Percentiles rank a stretch among this genome's conserved stretches.
Conservation (phyloP, 2,113 vertebrate species). For the Pelusios castaneus region DNA sequence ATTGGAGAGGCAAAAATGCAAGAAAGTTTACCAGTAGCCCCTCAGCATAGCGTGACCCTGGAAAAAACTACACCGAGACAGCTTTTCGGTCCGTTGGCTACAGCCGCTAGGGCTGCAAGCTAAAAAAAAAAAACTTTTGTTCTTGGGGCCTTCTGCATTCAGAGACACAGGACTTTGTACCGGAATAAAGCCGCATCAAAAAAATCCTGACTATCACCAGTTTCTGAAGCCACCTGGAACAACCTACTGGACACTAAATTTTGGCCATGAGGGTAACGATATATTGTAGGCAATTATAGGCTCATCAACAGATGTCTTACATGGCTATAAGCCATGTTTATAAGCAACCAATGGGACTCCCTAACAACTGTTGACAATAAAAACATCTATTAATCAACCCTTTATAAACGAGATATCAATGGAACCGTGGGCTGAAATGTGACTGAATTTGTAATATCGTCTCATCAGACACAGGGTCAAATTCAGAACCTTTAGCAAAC, state of each 20-base stretch:
- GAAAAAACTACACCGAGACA: background rate
- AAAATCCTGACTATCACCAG: background rate
- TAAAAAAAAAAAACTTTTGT: background rate
- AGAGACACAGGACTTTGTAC: background rate
- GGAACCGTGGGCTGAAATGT: background rate
- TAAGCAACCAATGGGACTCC: slow-evolving; percentile 58
- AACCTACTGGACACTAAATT: background rate
- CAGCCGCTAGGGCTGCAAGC: background rate
- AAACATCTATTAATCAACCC: slow-evolving; percentile 60
- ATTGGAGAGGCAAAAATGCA: background rate
- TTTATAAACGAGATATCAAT: slow-evolving; percentile 22
- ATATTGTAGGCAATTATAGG: slow-evolving; percentile 29
- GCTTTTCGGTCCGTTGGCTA: background rate
- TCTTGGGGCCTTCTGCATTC: background rate
- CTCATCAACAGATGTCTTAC: slow-evolving; percentile 52
- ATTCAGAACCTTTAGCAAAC: background rate
- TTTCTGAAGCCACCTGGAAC: background rate
- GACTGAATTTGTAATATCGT: background rate
- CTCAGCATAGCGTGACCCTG: background rate
- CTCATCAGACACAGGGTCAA: background rate
- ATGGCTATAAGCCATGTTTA: slow-evolving; percentile 50
- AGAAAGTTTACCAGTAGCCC: background rate
- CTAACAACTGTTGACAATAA: slow-evolving; percentile 57
- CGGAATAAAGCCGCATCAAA: background rate
- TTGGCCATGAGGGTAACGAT: background rate